Conservation (phyloP, 2,113 vertebrate genomes). For the Diadophis punctatus region DNA sequence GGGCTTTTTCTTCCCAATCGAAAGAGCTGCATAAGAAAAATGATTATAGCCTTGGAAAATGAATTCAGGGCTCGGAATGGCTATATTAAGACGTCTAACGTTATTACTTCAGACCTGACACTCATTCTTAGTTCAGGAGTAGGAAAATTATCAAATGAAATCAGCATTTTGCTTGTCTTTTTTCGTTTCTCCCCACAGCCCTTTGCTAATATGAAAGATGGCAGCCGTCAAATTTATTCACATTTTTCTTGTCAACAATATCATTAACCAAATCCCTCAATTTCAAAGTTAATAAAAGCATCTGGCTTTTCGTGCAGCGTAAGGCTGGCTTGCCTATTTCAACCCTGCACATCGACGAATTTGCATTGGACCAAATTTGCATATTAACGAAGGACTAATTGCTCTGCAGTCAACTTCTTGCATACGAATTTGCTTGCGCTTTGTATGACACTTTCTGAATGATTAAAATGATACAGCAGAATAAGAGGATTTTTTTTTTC, state of each 20-base stretch:
- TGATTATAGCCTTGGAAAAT: slow-evolving; percentile 55
- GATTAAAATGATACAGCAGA: slow-evolving; percentile 55
- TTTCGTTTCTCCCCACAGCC: slow-evolving; percentile 39
- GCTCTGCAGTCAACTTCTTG: slow-evolving; percentile 72
- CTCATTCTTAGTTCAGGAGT: slow-evolving; percentile 62
- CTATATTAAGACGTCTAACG: slow-evolving; percentile 53
- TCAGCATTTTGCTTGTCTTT: slow-evolving; percentile 57
- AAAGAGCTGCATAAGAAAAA: slow-evolving; percentile 62
- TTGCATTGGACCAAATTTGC: slow-evolving; percentile 71
- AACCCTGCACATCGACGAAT: slow-evolving; percentile 64
- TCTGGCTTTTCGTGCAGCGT: slow-evolving; percentile 64
- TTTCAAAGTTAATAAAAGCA: slow-evolving; percentile 77
- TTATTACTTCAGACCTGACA: slow-evolving; percentile 61
- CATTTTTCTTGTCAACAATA: slow-evolving; percentile 71
- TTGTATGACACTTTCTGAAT: slow-evolving; percentile 63
- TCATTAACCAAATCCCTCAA: slow-evolving; percentile 69
- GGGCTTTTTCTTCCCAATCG: slow-evolving; percentile 58
- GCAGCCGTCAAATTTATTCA: slow-evolving; percentile 69
- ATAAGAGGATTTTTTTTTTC: slow-evolving; percentile 54
- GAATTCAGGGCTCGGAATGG: slow-evolving; percentile 54
- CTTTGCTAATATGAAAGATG: slow-evolving; percentile 65
- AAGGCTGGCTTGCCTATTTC: slow-evolving; percentile 68
- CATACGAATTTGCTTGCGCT: slow-evolving; percentile 68
- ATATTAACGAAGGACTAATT: slow-evolving; percentile 77
- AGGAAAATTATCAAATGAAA: slow-evolving; percentile 65